Conservation (phyloP, 2,797 vertebrate species). For the Sternotherus odoratus region DNA sequence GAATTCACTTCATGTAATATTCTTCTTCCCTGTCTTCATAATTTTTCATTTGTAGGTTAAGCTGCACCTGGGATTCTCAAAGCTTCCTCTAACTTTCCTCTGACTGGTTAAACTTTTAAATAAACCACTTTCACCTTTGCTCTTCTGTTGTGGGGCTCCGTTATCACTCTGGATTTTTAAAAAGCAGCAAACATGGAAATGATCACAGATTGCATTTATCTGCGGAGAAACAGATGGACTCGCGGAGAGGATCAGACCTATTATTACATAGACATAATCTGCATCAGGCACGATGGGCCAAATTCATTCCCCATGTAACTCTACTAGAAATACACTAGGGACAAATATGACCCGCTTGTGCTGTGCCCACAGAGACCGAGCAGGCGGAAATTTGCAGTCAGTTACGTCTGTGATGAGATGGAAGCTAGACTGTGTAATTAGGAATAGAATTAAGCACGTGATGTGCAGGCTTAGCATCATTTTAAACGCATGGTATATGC, state of each 20-base stretch:
- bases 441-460: constrained; percentile 53
- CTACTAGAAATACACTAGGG: background rate
- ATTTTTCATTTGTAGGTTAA: constrained; percentile 67
- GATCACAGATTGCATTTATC: constrained; percentile 37
- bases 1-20: constrained; percentile 69
- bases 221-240: constrained; percentile 51
- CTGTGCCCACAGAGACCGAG: constrained; percentile 42
- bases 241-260: constrained; percentile 38
- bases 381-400: constrained; percentile 70
- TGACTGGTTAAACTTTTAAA: constrained; percentile 35
- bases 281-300: constrained; percentile 46
- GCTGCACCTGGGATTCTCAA: constrained; percentile 50
- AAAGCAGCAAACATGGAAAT: background rate
- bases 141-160: background rate
- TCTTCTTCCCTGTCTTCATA: constrained; percentile 47
- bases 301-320: background rate
- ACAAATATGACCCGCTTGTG: constrained; percentile 46
- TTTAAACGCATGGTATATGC: background rate
- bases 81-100: constrained; percentile 46
- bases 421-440: constrained; percentile 61
- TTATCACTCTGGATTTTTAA: constrained; percentile 2
- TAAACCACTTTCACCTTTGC: background rate
- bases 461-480: constrained; percentile 54
- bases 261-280: constrained; percentile 13
- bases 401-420: constrained; percentile 38